phyloP scores from a whole-genome alignment of 2,888 invertebrate genomes.

The Agrilus cyanescens region DNA sequence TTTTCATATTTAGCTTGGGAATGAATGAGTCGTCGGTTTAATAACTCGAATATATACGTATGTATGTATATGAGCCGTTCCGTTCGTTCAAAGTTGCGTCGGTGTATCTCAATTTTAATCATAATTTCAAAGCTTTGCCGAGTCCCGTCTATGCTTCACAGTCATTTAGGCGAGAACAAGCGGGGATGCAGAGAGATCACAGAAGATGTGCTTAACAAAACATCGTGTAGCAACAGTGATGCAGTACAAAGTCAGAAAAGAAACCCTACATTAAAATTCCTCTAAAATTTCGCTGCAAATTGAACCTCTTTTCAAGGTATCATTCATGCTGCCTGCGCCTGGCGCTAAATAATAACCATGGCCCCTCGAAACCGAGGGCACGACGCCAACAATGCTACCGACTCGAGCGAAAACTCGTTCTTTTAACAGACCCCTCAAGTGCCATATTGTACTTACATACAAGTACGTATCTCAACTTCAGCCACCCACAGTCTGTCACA shows the following conservation, averaged over 20 bases:
- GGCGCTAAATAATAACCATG: no score
- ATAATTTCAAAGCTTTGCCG: slow-evolving; percentile 26
- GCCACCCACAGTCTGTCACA: no score
- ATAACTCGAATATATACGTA: no score
- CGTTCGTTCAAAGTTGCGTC: slow-evolving; percentile 6
- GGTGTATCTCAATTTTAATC: slow-evolving; percentile 26
- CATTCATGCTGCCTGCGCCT: slow-evolving; percentile 4
- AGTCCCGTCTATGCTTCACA: slow-evolving; percentile 21
- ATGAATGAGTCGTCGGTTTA: no score
- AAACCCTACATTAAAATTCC: slow-evolving; percentile 34
- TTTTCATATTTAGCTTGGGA: no score
- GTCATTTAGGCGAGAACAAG: slow-evolving; percentile 32
- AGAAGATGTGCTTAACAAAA: slow-evolving; percentile 26
- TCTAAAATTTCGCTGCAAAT: slow-evolving; percentile 38
- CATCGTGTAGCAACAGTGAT: slow-evolving; percentile 25
- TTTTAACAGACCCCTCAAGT: no score
- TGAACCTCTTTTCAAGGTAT: slow-evolving; percentile 31
- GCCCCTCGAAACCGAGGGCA: no score
- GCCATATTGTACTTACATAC: no score
- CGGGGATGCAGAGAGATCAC: slow-evolving; percentile 29
- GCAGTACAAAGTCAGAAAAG: slow-evolving; percentile 22
- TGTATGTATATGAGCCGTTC: no score
- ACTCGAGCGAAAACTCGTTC: no score
- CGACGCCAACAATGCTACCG: no score
- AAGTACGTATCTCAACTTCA: no score